Conservation (phyloP, 2,888 invertebrate genomes). For the Crepidodera aurea region DNA sequence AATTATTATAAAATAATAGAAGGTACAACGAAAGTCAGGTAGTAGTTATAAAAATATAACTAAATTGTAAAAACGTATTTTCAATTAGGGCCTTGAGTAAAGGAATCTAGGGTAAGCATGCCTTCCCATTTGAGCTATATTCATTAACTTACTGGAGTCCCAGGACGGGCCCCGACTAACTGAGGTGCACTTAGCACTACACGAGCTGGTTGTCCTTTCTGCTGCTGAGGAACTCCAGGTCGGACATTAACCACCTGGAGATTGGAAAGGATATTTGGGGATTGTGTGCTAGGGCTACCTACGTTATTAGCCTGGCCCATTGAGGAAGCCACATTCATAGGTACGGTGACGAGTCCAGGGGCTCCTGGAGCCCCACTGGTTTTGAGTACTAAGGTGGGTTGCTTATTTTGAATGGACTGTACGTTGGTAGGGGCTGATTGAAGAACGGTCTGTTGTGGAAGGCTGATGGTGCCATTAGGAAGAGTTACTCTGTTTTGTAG, state of each 20-base stretch:
- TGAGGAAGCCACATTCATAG: constrained; percentile 70
- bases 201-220: constrained; percentile 81
- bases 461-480: constrained; percentile 75
- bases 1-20: too few species aligned
- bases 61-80: too few species aligned
- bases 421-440: constrained; percentile 63
- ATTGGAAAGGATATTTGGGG: constrained; percentile 65
- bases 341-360: constrained; percentile 70
- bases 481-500: constrained; percentile 70
- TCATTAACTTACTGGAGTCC: constrained; percentile 75
- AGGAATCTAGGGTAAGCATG: constrained; percentile 31
- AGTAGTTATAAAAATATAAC: too few species aligned
- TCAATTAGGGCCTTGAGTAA: background rate
- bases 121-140: constrained; percentile 47
- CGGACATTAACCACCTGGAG: constrained; percentile 88
- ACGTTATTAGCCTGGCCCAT: constrained; percentile 63
- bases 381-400: constrained; percentile 61
- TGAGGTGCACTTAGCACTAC: constrained; percentile 83
- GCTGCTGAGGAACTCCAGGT: constrained; percentile 75
- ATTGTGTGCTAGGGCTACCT: constrained; percentile 58
- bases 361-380: constrained; percentile 58
- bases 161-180: constrained; percentile 82
- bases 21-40: too few species aligned
- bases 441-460: constrained; percentile 64
- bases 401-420: constrained; percentile 57